A percentile compares a stretch with the other conserved stretches of the same genome.
Evolutionary conservation across 2,113 vertebrate species (phyloP).

Genomic region (Sminthopsis crassicaudata): DNA sequence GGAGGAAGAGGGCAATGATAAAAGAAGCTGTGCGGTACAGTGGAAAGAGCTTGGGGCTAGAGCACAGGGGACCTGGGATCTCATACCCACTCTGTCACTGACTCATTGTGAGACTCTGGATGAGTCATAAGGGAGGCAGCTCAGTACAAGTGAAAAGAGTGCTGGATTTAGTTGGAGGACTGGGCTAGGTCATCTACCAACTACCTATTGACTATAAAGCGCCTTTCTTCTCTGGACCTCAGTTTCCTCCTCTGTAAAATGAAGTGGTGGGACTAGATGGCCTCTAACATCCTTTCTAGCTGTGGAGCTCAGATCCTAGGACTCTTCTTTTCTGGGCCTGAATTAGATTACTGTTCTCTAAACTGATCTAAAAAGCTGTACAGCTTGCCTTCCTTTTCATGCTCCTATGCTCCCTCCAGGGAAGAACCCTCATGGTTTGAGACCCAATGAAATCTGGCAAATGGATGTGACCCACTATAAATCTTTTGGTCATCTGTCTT

Average conservation of each 20-base stretch:
- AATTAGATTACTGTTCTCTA: conserved; percentile 14
- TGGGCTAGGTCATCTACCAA: background rate
- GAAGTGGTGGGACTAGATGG: background rate
- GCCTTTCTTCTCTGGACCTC: conserved; percentile 28
- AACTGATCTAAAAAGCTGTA: too few species aligned
- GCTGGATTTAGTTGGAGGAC: background rate
- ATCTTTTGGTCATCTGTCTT: too few species aligned
- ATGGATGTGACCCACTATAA: too few species aligned
- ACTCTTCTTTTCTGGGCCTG: conserved; percentile 31
- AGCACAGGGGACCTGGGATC: conserved; percentile 28
- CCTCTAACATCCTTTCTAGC: background rate
- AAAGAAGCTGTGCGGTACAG: conserved; percentile 12
- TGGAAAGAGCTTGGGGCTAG: background rate
- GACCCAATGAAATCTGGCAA: too few species aligned
- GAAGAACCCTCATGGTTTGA: too few species aligned
- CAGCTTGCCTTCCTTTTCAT: too few species aligned
- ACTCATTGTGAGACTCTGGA: conserved; percentile 1
- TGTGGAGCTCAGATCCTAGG: background rate
- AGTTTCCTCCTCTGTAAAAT: conserved; percentile 18
- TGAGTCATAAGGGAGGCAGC: background rate
- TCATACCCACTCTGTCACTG: conserved; percentile 38
- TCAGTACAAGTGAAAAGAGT: background rate
- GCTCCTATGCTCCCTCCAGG: too few species aligned
- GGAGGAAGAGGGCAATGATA: conserved; percentile 27
- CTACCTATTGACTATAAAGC: background rate